Evolutionary conservation across 2,113 vertebrate species (phyloP).

Genomic region (Halcyon malimbica): DNA sequence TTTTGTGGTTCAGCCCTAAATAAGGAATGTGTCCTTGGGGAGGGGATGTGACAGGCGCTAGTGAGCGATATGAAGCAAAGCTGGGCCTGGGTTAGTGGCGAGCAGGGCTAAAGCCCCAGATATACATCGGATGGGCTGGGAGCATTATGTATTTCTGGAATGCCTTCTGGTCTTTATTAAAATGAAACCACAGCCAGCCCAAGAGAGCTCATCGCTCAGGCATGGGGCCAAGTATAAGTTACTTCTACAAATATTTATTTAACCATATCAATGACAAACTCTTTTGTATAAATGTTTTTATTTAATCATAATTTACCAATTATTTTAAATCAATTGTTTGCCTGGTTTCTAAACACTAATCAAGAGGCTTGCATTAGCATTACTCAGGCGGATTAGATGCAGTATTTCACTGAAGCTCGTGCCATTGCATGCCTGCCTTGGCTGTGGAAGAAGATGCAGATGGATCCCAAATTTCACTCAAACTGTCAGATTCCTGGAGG

Average conservation of each 20-base stretch:
- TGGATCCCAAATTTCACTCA: slow-evolving; percentile 29
- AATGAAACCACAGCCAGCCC: slow-evolving; percentile 71
- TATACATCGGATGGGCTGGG: slow-evolving; percentile 42
- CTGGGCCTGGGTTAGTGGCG: neutral
- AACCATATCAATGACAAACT: slow-evolving; percentile 78
- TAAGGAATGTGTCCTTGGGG: neutral
- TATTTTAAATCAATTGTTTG: slow-evolving; percentile 79
- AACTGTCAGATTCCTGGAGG: neutral
- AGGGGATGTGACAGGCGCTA: neutral
- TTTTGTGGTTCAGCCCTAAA: neutral
- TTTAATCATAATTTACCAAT: slow-evolving; percentile 79
- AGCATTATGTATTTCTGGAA: slow-evolving; percentile 65
- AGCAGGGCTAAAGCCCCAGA: slow-evolving; percentile 40
- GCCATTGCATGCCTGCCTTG: slow-evolving; percentile 58
- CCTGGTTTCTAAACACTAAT: slow-evolving; percentile 75
- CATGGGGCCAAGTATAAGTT: slow-evolving; percentile 68
- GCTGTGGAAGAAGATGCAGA: slow-evolving; percentile 10
- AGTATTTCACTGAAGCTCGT: slow-evolving; percentile 40
- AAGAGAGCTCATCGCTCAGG: slow-evolving; percentile 69
- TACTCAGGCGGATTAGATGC: slow-evolving; percentile 70
- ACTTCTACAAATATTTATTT: slow-evolving; percentile 77
- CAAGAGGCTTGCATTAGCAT: slow-evolving; percentile 74
- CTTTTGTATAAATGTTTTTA: slow-evolving; percentile 76
- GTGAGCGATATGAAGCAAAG: neutral
- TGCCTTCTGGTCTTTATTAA: slow-evolving; percentile 75